Conservation (phyloP, 2,888 invertebrate genomes). For the Autographa gamma region DNA sequence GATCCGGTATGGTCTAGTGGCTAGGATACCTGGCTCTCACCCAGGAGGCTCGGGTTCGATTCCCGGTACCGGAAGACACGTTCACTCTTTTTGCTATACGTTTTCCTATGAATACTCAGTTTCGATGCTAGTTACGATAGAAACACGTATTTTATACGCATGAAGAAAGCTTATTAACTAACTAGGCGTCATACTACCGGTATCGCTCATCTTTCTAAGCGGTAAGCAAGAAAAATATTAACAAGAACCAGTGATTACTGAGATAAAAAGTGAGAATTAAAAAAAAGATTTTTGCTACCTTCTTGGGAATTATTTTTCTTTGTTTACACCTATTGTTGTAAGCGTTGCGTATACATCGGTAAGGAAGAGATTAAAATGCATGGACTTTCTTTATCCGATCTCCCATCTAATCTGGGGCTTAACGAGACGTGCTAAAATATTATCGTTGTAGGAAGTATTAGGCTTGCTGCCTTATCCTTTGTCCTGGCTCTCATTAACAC, state of each 20-base stretch:
- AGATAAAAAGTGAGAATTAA: conserved; percentile 69
- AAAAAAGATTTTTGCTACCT: conserved; percentile 64
- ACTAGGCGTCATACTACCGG: conserved; percentile 40
- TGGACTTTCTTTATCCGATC: conserved; percentile 62
- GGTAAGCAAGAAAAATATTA: conserved; percentile 66
- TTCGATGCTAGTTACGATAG: conserved; percentile 50
- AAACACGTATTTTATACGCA: conserved; percentile 47
- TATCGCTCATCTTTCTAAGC: conserved; percentile 70
- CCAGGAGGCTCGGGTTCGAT: conserved; percentile 90
- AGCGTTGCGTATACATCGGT: conserved; percentile 64
- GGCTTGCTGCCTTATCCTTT: conserved; percentile 56
- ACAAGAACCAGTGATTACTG: conserved; percentile 60
- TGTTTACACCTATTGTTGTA: conserved; percentile 67
- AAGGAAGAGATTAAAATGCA: conserved; percentile 58
- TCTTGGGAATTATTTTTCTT: conserved; percentile 65
- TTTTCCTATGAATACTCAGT: conserved; percentile 51
- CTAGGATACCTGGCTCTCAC: conserved; percentile 90
- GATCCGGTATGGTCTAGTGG: conserved; percentile 90
- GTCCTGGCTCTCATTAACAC: conserved; percentile 65
- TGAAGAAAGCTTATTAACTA: conserved; percentile 53
- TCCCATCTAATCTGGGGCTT: conserved; percentile 63
- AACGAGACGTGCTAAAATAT: conserved; percentile 66
- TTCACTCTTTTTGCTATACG: conserved; percentile 50
- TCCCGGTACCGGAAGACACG: conserved; percentile 89
- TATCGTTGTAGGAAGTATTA: conserved; percentile 70